Percentiles rank a stretch among this genome's conserved stretches.
Evolutionary conservation across 2,797 vertebrate genomes (phyloP).

Genomic region (Chromobotia macracanthus): DNA sequence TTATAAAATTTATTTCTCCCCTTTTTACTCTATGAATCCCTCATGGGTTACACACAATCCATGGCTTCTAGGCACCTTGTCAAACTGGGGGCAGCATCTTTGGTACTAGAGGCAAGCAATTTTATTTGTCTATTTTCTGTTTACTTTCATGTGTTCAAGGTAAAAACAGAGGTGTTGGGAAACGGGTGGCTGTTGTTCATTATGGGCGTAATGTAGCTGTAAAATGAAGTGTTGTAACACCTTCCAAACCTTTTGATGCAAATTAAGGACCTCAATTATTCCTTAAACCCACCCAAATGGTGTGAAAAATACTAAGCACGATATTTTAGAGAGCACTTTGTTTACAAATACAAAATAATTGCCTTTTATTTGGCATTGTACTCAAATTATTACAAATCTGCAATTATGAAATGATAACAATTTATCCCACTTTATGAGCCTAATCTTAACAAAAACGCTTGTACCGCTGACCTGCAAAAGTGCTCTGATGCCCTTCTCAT

Average conservation of each 20-base stretch:
- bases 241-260: not conserved
- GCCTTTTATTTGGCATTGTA: not conserved
- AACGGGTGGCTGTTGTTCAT: not conserved
- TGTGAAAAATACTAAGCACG: not conserved
- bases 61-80: slow-evolving; percentile 22
- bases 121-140: slow-evolving; percentile 4
- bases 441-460: not conserved
- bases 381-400: not conserved
- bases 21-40: slow-evolving; percentile 20
- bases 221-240: not conserved
- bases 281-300: not conserved
- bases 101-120: not conserved
- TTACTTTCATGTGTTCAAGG: slow-evolving; percentile 7
- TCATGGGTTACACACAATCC: slow-evolving; percentile 46
- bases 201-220: not conserved
- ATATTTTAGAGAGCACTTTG: not conserved
- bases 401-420: not conserved
- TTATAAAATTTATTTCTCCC: slow-evolving; percentile 22
- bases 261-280: not conserved
- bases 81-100: slow-evolving; percentile 32
- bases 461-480: not conserved
- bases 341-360: not conserved
- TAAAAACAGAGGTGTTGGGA: slow-evolving; percentile 6
- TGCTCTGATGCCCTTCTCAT: not conserved
- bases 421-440: not conserved